phyloP scores from a whole-genome alignment of 2,797 vertebrate species.

The Rousettus madagascariensis region DNA sequence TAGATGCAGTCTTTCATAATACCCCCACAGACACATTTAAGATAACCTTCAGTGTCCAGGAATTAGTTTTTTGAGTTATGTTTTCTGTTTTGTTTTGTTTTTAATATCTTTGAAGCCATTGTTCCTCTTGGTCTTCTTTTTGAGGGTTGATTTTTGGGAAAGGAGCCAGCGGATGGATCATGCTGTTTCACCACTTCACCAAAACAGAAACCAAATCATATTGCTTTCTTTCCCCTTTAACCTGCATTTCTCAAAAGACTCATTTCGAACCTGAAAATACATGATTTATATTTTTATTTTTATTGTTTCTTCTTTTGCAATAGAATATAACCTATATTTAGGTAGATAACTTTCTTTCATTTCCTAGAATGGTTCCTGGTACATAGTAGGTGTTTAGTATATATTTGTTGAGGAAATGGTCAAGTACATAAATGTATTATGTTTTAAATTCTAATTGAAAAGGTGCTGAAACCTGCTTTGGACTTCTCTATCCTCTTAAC shows the following conservation, averaged over 20 bases:
- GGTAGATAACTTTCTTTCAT: background rate
- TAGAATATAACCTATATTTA: background rate
- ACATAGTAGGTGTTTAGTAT: background rate
- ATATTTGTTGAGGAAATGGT: background rate
- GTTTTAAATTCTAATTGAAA: conserved; percentile 24
- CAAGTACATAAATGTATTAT: background rate
- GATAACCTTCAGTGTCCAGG: background rate
- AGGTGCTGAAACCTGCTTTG: background rate
- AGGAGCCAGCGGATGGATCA: background rate
- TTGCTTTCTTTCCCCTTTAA: background rate
- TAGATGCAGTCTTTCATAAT: background rate
- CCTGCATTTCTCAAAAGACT: background rate
- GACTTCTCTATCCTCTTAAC: background rate
- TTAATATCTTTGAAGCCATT: background rate
- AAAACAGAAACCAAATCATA: background rate
- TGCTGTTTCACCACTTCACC: background rate
- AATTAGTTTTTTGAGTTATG: background rate
- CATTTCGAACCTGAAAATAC: background rate
- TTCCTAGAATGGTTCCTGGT: background rate
- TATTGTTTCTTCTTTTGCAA: background rate
- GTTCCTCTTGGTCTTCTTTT: background rate
- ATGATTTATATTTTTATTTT: background rate
- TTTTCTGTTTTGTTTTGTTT: background rate
- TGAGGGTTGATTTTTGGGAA: background rate
- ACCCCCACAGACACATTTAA: background rate